Evolutionary conservation across 2,113 vertebrate genomes (phyloP), one percentile per base, ranked within the genome.

Genomic region (Anas platyrhynchos): DNA sequence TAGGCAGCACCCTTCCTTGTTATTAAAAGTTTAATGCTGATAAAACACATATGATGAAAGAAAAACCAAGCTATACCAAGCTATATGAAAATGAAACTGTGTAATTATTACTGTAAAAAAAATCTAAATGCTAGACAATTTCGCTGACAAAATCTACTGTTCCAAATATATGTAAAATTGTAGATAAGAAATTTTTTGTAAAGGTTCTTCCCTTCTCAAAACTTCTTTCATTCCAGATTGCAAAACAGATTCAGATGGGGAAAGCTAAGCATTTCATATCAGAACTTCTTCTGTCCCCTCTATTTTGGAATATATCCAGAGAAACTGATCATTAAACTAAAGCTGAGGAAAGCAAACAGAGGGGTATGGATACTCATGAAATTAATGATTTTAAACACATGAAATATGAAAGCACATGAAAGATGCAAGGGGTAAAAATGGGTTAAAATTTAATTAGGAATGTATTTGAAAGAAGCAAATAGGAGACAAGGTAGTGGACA

Each of bases 11-110:
- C 86, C 41, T 83, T 94, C 92, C 38, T 76, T 22, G 34, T 62
- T 91, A 94, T 92, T 65, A 96, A 83, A 94, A 97, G 27, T 73
- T 89, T 93, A 91, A 93, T 58, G 81, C 56, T 97, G 59, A 75
- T 67, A 86, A 95, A 96, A 89, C 76, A 43, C 61, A 58, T 90
- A 68, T 36, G 92, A 91, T 55, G 36, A 38, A 38, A 38, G 38
- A 38, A 38, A 38, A 38, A 38, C 38, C 38, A 38, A 38, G 38
- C 38, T 38, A 38, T 48, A 48, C 46, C 90, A 94, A 93, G 36
- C 91, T 93, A 68, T 79, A 52, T 44, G 71, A 78, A 96, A 94
- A 92, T 65, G 32, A 83, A 97, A 93, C 84, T 41, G 89, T 58
- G 38, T 71, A 75, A 83, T 86, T 86, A 83, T 55, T 88, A 72